Percentiles rank a stretch among this genome's conserved stretches.
Evolutionary conservation across 2,797 vertebrate species (phyloP).

Genomic region (Ceyx erithaca): DNA sequence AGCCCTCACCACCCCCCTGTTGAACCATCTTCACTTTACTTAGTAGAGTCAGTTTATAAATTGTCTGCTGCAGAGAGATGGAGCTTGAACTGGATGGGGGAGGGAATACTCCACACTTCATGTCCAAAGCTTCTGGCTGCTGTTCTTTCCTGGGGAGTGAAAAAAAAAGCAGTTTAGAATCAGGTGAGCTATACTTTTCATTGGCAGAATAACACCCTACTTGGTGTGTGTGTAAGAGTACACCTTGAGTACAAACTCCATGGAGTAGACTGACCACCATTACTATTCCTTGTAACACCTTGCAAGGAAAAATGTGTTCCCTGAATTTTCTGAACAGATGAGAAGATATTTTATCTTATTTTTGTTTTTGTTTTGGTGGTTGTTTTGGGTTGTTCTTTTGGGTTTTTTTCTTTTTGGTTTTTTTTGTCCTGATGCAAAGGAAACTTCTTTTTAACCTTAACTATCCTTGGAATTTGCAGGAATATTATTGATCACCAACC

Average conservation of each 20-base stretch:
- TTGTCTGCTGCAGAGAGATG: not conserved
- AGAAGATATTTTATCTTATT: not conserved
- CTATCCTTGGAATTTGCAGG: not conserved
- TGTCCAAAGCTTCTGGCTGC: not conserved
- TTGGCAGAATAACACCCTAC: not conserved
- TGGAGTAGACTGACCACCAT: not conserved
- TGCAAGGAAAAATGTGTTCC: not conserved
- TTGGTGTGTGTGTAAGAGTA: not conserved
- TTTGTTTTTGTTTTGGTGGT: not conserved
- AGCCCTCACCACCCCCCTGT: not conserved
- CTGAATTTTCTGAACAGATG: not conserved
- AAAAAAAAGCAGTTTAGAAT: not conserved
- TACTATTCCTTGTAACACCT: not conserved
- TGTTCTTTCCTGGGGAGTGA: not conserved
- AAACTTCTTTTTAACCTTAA: not conserved
- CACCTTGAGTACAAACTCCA: not conserved
- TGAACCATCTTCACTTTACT: not conserved
- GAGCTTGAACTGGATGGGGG: not conserved
- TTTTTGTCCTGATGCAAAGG: not conserved
- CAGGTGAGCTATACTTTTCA: not conserved
- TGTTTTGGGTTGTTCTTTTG: not conserved
- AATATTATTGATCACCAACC: not conserved
- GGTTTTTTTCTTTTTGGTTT: not conserved
- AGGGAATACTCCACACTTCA: not conserved
- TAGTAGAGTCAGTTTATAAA: not conserved